A percentile compares a stretch with the other conserved stretches of the same genome.
phyloP scores from a whole-genome alignment of 2,797 vertebrate genomes.

The Sebastes diploproa region DNA sequence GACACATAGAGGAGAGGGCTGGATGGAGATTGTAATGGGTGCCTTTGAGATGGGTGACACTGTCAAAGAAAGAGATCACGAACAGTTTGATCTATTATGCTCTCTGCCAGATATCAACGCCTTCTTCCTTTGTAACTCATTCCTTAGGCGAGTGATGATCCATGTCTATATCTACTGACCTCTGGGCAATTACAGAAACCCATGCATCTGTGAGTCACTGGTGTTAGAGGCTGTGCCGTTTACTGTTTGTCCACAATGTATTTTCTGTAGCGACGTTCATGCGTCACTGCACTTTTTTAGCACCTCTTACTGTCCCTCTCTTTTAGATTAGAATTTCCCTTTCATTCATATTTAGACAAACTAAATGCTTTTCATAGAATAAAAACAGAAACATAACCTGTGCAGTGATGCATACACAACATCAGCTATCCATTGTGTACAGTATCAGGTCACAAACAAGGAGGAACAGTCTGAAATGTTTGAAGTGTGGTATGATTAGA shows the following conservation, averaged over 20 bases:
- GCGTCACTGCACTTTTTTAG: background rate
- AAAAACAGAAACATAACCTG: background rate
- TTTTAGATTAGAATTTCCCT: background rate
- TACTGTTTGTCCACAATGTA: background rate
- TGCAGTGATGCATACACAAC: background rate
- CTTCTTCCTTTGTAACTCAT: background rate
- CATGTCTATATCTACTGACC: background rate
- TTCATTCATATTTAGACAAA: background rate
- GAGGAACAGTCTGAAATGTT: background rate
- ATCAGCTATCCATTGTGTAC: background rate
- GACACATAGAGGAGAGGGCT: conserved; percentile 2
- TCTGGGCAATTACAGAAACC: conserved; percentile 11
- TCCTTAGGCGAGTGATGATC: conserved; percentile 6
- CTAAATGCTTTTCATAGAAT: background rate
- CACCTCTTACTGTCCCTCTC: background rate
- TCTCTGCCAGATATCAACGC: background rate
- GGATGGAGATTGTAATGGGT: conserved; percentile 13
- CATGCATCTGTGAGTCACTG: conserved; percentile 2
- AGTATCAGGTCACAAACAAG: background rate
- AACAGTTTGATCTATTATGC: conserved; percentile 20
- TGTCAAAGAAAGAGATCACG: conserved; percentile 12
- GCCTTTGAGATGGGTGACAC: conserved; percentile 20
- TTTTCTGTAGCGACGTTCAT: background rate
- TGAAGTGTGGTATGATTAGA: background rate
- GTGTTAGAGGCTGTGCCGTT: background rate